Base-by-base conservation (phyloP, 2,797 vertebrate species). In the Helicolenus hilgendorfi region DNA sequence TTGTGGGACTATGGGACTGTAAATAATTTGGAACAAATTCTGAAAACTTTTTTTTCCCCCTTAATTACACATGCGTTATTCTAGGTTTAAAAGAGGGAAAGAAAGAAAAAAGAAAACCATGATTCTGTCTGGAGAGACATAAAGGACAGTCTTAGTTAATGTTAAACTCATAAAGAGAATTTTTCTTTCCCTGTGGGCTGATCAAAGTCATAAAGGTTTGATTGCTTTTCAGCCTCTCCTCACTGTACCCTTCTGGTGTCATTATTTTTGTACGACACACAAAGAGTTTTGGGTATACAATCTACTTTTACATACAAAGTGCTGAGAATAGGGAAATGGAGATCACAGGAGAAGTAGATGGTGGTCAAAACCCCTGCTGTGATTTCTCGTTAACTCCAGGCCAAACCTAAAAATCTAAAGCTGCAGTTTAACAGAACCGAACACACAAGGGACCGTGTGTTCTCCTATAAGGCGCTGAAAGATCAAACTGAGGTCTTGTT, bases 301-400 rank as follows among this genome's bases (percentile, higher is more conserved):
- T 63, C 55, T 53, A 38, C 11, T 86, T 84, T 67, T 15, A 29
- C 49, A 71, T 24, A 49, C 49, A 77, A 71, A 84, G 59, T 53
- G 27, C 62, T 78, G 38, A 85, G 72, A 84, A 62, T 22, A 31
- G 24, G 56, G 74, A 89, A 81, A 77, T 41, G 10, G 29, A 83
- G 83, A 85, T 86, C 68, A 83, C 36, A 72, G 70, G 56, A 67
- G 24, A 71, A 65, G 31, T 24, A 73, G 69, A 84, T 79, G 85
- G 74, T 82, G 84, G 81, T 90, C 83, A 26, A 45, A 84, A 72
- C 71, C 79, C 83, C 87, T 24, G 72, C 77, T 93, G 89, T 83
- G 90, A 76, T 86, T 91, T 85, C 80, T 77, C 89, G 81, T 93
- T 92, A 58, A 94, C 92, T 92, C 36, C 59, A 72, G 89, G 89